Base-by-base conservation (phyloP, 2,888 invertebrate genomes). In the Himalopsyche japonica region DNA sequence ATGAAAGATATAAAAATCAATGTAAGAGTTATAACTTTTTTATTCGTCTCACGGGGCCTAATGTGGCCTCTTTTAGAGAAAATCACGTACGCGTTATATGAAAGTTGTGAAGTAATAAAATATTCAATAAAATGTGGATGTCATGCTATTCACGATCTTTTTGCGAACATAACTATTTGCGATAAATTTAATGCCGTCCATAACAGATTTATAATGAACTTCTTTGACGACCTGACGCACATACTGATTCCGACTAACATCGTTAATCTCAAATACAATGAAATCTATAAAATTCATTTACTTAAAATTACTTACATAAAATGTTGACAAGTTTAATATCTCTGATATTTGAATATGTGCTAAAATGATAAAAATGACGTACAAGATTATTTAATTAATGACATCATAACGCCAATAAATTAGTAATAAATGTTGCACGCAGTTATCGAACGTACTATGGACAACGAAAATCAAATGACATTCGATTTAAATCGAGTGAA, bases 401-500 rank as follows among this genome's bases (percentile, higher is more conserved):
- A 43, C 15, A 15, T 43, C 15, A 12, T 12, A 43, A 3, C 43
- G 43, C 43, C 15, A 3, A 37, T 37, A 43, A 43, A 43, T 43
- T 43, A 43, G 43, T 43, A 43, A 43, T 43, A 43, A 57, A 57
- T 57, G 24, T 20, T 57, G 57, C 57, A 57, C 57, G 6, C 57
- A 57, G 2, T 57, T 20, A 57, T 57, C 20, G 57, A 57, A 57
- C 57, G 57, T 8, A 79, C 79, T 27, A 30, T 24, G 49, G n/a
- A 32, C 18, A n/a, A 43, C 37, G 81, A 81, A 81, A 34, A 81
- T 48, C 81, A 70, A 81, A 81, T 34, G 49, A 64, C 83, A 80
- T 70, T 80, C 83, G 80, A 83, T 83, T 83, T 83, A 83, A 83
- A 83, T 83, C 83, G 79, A 83, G 70, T 80, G 80, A 30, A 77